Percentiles rank a stretch among this genome's conserved stretches.
Conservation (phyloP, 2,888 invertebrate species). For the Thera britannica region DNA sequence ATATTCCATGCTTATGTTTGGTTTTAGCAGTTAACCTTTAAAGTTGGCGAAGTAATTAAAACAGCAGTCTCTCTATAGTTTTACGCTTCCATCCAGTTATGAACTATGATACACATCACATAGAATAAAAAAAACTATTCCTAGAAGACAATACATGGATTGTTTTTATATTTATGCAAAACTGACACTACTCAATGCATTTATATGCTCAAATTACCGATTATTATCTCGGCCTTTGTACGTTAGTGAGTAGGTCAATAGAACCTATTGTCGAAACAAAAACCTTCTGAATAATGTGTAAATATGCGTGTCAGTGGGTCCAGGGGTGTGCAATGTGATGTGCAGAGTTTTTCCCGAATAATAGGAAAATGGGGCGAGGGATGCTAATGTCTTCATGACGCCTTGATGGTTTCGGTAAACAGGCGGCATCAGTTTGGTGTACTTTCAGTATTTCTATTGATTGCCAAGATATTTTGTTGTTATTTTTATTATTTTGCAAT, state of each 20-base stretch:
- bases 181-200: conserved; percentile 3
- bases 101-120: too few species aligned
- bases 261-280: conserved; percentile 45
- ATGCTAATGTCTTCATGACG: background rate
- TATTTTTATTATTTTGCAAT: background rate
- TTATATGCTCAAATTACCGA: conserved; percentile 18
- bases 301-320: conserved; percentile 30
- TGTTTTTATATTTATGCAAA: background rate
- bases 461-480: too few species aligned
- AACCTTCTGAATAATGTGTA: conserved; percentile 43
- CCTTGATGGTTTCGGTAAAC: background rate
- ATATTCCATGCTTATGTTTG: conserved; percentile 11
- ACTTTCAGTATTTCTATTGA: background rate
- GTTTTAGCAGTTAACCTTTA: conserved; percentile 6
- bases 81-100: background rate
- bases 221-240: conserved; percentile 40
- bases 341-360: background rate
- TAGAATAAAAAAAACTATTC: too few species aligned
- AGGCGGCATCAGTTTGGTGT: conserved; percentile 5
- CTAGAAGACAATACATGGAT: too few species aligned
- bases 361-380: background rate
- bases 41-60: conserved; percentile 24
- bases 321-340: conserved; percentile 17
- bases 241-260: conserved; percentile 47
- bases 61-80: conserved; percentile 23